Evolutionary conservation across 2,113 vertebrate genomes (phyloP), one percentile per base, ranked within the genome.

Genomic region (Hassar affinis): DNA sequence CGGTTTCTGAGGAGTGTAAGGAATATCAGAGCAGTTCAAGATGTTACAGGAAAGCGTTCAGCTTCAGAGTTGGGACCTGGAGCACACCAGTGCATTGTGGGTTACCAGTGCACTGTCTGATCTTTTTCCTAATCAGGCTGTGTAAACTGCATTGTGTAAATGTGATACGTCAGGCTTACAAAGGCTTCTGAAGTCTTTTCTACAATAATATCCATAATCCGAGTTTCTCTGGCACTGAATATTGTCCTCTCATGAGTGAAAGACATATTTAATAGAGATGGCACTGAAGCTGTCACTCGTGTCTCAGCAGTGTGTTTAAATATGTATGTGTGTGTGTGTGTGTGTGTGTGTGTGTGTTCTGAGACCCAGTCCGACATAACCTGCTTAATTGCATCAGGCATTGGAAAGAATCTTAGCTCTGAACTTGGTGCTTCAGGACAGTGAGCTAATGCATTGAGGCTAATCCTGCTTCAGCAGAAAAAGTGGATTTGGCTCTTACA

Each of bases 381-480:
- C 83, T 61, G 49, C 49, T 79, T 78, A 45, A n/a, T 49, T 62
- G 47, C 49, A 61, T 72, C 59, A 17, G 59, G 79, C 20, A 56
- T 57, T 62, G 78, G 56, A 51, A 54, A 84, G 42, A 22, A 54
- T 71, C 42, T 22, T 51, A 54, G 49, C 56, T 77, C 83, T 80
- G 62, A 90, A 90, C 85, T 87, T 47, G 89, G 66, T 76, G 85
- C 83, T 88, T 38, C 56, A 75, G 90, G 87, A 82, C 88, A 88
- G 18, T 78, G 74, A 86, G 87, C 79, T 91, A 90, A 91, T 88
- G 42, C 71, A 78, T 64, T 54, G 38, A 72, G 76, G 87, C 88
- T 90, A 92, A 92, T 92, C 89, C 90, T 87, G 79, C 85, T 89
- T 90, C 85, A 91, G 87, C 84, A 86, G 85, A 88, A 88, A 86